Conservation (phyloP, 2,888 invertebrate genomes). For the Oligia strigilis region DNA sequence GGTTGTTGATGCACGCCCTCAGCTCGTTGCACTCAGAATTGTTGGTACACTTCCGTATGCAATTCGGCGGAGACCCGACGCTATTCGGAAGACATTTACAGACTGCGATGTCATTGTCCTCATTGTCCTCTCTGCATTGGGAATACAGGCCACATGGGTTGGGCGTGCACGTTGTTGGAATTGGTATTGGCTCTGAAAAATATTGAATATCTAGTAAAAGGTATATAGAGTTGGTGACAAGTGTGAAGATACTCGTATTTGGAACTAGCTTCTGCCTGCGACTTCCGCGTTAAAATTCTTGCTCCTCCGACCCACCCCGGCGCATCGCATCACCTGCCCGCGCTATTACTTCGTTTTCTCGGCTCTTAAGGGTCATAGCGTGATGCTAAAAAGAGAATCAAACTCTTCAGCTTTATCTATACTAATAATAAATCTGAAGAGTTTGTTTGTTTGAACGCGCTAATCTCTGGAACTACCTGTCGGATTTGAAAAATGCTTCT, state of each 20-base stretch:
- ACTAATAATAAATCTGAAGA: no score
- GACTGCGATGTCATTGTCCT: constrained; percentile 92
- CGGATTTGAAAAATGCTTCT: no score
- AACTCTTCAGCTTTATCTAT: no score
- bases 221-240: background rate
- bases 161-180: constrained; percentile 91
- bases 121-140: constrained; percentile 92
- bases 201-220: constrained; percentile 14
- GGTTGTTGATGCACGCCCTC: background rate
- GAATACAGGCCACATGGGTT: constrained; percentile 95
- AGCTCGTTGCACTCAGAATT: constrained; percentile 82
- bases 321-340: no score
- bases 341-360: no score
- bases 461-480: no score
- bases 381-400: no score
- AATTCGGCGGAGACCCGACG: constrained; percentile 94
- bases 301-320: no score
- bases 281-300: no score
- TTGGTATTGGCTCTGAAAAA: constrained; percentile 68
- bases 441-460: no score
- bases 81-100: constrained; percentile 94
- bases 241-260: background rate
- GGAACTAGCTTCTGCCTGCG: no score
- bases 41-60: constrained; percentile 93
- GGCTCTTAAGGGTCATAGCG: no score